phyloP scores from a whole-genome alignment of 2,888 invertebrate species.

The Drosophila incognita region DNA sequence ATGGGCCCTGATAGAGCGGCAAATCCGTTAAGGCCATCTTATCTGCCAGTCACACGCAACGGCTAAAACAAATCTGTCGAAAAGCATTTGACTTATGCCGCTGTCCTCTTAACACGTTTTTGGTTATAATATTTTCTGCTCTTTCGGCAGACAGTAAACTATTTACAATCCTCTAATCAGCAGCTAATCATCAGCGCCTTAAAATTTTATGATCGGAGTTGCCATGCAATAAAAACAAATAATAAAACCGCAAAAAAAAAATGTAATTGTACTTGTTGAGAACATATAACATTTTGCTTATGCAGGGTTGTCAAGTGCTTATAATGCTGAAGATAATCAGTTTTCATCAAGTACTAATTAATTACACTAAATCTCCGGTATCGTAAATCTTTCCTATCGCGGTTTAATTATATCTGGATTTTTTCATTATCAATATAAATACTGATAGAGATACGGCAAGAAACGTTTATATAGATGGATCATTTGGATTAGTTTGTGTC shows the following conservation, averaged over 20 bases:
- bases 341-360: slow-evolving; percentile 27
- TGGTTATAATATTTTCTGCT: slow-evolving; percentile 9
- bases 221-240: slow-evolving; percentile 42
- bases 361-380: slow-evolving; percentile 35
- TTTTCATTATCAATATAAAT: slow-evolving; percentile 23
- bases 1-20: slow-evolving; percentile 24
- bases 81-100: slow-evolving; percentile 61
- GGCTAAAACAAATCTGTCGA: slow-evolving; percentile 41
- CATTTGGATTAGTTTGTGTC: slow-evolving; percentile 17
- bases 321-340: slow-evolving; percentile 2
- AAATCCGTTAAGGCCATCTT: slow-evolving; percentile 54
- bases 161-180: slow-evolving; percentile 61
- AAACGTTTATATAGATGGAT: background rate
- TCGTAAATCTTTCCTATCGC: slow-evolving; percentile 31
- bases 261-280: slow-evolving; percentile 3
- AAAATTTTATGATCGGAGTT: slow-evolving; percentile 24
- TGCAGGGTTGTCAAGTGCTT: slow-evolving; percentile 7
- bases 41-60: slow-evolving; percentile 13
- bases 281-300: background rate
- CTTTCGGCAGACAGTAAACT: slow-evolving; percentile 44
- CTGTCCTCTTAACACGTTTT: background rate
- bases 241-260: background rate
- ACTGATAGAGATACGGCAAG: slow-evolving; percentile 6
- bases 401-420: background rate
- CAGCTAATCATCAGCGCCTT: slow-evolving; percentile 31